phyloP scores from a whole-genome alignment of 1,140 invertebrate genomes.

The Lerema accius region DNA sequence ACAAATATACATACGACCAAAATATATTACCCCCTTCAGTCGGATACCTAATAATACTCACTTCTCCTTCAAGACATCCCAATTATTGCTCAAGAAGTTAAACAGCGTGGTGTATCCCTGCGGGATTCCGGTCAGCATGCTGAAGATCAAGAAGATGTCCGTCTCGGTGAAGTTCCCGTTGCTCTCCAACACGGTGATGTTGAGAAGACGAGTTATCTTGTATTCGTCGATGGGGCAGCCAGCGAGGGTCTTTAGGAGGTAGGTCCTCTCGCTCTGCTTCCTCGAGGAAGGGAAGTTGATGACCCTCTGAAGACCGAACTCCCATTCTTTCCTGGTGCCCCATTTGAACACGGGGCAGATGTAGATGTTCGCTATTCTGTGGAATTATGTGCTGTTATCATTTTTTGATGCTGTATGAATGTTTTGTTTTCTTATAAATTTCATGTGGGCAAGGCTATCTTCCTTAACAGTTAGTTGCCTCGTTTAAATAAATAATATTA shows the following conservation, averaged over 20 bases:
- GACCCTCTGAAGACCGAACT: conserved; percentile 89
- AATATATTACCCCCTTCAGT: too few relatives aligned
- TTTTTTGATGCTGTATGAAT: too few relatives aligned
- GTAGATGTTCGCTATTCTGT: conserved; percentile 87
- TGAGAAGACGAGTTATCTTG: conserved; percentile 87
- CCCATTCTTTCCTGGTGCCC: conserved; percentile 89
- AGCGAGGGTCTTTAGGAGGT: conserved; percentile 88
- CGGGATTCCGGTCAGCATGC: conserved; percentile 86
- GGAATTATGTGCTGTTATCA: too few relatives aligned
- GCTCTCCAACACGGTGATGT: conserved; percentile 86
- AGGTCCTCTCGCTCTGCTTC: conserved; percentile 88
- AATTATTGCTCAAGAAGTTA: conserved; percentile 86
- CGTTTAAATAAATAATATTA: too few relatives aligned
- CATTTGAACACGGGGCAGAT: conserved; percentile 91
- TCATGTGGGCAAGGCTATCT: too few relatives aligned
- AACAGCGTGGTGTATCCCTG: conserved; percentile 88
- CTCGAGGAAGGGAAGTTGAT: conserved; percentile 87
- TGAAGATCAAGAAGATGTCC: conserved; percentile 88
- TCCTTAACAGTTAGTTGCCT: too few relatives aligned
- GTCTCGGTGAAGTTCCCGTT: conserved; percentile 88
- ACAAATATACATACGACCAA: too few relatives aligned
- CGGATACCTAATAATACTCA: too few relatives aligned
- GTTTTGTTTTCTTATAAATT: too few relatives aligned
- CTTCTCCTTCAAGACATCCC: conserved; percentile 85
- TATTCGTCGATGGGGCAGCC: conserved; percentile 87